Conservation (phyloP, 2,888 invertebrate species). For the Xestia sexstrigata region DNA sequence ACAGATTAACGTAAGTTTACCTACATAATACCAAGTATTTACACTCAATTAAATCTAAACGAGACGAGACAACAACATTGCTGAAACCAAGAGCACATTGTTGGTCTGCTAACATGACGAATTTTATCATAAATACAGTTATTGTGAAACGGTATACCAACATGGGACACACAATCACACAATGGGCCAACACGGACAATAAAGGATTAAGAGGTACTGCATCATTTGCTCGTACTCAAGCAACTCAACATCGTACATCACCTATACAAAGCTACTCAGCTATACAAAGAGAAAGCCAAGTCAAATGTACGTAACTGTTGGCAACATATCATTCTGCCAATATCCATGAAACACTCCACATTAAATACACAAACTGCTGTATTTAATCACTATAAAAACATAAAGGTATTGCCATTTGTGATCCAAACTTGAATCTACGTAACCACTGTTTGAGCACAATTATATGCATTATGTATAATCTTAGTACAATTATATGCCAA, state of each 20-base stretch:
- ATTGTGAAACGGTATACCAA: slow-evolving; percentile 39
- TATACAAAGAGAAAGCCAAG: slow-evolving; percentile 61
- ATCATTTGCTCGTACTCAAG: slow-evolving; percentile 22
- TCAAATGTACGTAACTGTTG: slow-evolving; percentile 41
- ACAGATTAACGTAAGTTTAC: background rate
- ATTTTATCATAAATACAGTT: slow-evolving; percentile 22
- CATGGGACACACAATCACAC: slow-evolving; percentile 28
- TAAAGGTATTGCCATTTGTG: slow-evolving; percentile 20
- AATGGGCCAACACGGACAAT: slow-evolving; percentile 30
- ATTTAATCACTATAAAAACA: slow-evolving; percentile 39
- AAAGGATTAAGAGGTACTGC: slow-evolving; percentile 32
- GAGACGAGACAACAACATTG: slow-evolving; percentile 8
- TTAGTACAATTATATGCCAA: slow-evolving; percentile 7
- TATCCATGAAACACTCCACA: slow-evolving; percentile 38
- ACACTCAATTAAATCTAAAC: slow-evolving; percentile 9
- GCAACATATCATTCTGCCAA: slow-evolving; percentile 49
- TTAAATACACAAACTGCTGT: slow-evolving; percentile 26
- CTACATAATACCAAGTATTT: background rate
- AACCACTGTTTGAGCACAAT: slow-evolving; percentile 28
- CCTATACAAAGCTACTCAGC: too few species aligned
- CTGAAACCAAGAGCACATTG: slow-evolving; percentile 20
- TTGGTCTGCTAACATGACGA: slow-evolving; percentile 6
- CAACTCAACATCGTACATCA: slow-evolving; percentile 34
- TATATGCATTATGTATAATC: slow-evolving; percentile 27
- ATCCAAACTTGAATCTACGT: slow-evolving; percentile 17